phyloP scores from a whole-genome alignment of 2,888 invertebrate species.

The Aricia artaxerxes region DNA sequence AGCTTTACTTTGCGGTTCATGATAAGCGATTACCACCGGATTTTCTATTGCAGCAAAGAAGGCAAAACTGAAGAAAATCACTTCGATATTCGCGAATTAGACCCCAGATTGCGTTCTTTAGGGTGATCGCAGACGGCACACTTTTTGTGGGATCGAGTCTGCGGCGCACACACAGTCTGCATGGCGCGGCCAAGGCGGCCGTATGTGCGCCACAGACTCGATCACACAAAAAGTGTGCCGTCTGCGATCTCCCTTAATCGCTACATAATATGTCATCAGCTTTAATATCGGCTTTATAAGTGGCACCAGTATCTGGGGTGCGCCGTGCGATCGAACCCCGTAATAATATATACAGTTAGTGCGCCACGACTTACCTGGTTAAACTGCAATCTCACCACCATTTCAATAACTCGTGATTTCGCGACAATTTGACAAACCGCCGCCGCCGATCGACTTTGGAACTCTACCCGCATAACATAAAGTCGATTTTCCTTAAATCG shows the following conservation, averaged over 20 bases:
- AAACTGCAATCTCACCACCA: conserved; percentile 56
- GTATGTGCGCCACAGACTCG: too few species aligned
- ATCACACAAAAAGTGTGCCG: too few species aligned
- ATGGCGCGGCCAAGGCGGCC: too few species aligned
- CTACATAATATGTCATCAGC: conserved; percentile 17
- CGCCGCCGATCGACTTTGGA: conserved; percentile 34
- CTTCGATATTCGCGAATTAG: too few species aligned
- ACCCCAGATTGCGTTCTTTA: neutral
- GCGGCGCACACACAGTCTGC: too few species aligned
- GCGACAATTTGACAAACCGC: conserved; percentile 46
- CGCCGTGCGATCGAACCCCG: conserved; percentile 43
- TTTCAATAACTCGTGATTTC: conserved; percentile 62
- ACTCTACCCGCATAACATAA: conserved; percentile 6
- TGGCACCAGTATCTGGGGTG: conserved; percentile 45
- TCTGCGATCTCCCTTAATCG: neutral
- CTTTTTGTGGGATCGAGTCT: too few species aligned
- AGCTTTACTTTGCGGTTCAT: too few species aligned
- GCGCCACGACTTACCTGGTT: conserved; percentile 56
- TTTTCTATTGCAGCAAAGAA: too few species aligned
- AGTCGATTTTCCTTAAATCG: neutral
- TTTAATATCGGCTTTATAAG: conserved; percentile 37
- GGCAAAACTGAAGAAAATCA: too few species aligned
- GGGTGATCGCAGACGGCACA: too few species aligned
- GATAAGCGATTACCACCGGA: too few species aligned
- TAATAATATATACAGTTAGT: conserved; percentile 60